Conservation (phyloP, 2,113 vertebrate genomes). For the Malaclemys terrapin region DNA sequence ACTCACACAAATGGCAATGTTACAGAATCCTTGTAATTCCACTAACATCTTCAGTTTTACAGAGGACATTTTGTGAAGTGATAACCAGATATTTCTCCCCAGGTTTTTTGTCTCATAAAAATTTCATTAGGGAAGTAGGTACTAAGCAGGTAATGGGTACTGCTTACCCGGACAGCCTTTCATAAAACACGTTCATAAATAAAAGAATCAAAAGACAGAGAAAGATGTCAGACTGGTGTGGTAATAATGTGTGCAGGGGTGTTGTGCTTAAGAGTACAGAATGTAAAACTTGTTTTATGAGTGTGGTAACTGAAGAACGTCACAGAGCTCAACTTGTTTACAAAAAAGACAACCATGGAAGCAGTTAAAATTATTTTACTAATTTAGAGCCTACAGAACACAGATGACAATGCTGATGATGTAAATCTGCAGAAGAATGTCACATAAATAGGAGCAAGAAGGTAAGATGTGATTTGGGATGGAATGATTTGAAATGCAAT, state of each 20-base stretch:
- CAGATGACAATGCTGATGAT: not conserved
- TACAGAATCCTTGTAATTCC: not conserved
- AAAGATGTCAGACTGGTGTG: not conserved
- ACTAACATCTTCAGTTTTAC: not conserved
- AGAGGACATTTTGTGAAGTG: not conserved
- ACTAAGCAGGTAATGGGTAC: not conserved
- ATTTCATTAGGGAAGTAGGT: not conserved
- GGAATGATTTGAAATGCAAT: not conserved
- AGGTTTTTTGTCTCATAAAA: not conserved
- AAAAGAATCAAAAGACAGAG: conserved; percentile 1
- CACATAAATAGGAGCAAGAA: not conserved
- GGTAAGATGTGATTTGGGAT: not conserved
- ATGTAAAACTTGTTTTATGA: not conserved
- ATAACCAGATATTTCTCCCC: conserved; percentile 6
- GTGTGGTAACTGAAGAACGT: not conserved
- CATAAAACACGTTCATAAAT: conserved; percentile 15
- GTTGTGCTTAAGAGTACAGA: not conserved
- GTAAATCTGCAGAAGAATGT: conserved; percentile 16
- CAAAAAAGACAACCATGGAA: not conserved
- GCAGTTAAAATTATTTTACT: not conserved
- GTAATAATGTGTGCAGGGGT: not conserved
- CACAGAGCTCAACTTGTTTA: not conserved
- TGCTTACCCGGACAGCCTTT: conserved; percentile 24
- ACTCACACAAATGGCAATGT: not conserved
- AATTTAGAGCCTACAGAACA: conserved; percentile 9